Percentiles rank a stretch among this genome's conserved stretches.
Evolutionary conservation across 2,797 vertebrate genomes (phyloP).

Genomic region (Spondyliosoma cantharus): DNA sequence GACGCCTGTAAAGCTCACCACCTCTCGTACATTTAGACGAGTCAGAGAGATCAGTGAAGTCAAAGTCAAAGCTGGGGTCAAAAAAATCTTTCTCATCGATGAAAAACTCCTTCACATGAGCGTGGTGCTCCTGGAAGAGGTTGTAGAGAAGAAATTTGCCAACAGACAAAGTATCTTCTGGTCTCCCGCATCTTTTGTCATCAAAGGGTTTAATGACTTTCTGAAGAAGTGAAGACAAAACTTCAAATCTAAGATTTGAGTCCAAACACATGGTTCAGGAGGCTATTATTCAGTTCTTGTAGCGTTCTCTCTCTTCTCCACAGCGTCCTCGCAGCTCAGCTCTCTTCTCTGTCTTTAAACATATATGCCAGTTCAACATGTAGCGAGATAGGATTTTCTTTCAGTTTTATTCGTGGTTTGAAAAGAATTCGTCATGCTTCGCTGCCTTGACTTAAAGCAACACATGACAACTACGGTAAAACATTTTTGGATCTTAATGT

Average conservation of each 20-base stretch:
- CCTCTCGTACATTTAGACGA: background rate
- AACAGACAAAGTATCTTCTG: background rate
- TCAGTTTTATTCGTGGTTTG: too few species aligned
- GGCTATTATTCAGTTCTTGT: background rate
- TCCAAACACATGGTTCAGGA: conserved; percentile 3
- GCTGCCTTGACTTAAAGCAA: too few species aligned
- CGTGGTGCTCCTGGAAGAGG: accelerated
- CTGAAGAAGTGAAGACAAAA: conserved; percentile 7
- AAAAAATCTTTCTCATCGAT: conserved; percentile 15
- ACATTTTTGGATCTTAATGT: too few species aligned
- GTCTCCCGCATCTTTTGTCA: accelerated
- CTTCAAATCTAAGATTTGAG: conserved; percentile 1
- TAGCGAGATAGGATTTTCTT: too few species aligned
- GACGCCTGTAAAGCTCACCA: background rate
- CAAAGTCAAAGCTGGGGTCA: background rate
- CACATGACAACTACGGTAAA: too few species aligned
- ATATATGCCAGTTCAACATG: too few species aligned
- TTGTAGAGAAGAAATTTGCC: background rate
- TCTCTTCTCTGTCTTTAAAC: too few species aligned
- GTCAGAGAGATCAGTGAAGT: conserved; percentile 28
- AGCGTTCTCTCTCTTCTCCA: background rate
- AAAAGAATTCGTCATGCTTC: too few species aligned
- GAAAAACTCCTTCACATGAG: background rate
- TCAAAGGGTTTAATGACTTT: accelerated
- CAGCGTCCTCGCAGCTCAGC: too few species aligned